These are phyloP conservation scores for Drosophila greeni DNA, from an alignment of 2,888 invertebrate genomes.

Conservation along the genomic window DNA sequence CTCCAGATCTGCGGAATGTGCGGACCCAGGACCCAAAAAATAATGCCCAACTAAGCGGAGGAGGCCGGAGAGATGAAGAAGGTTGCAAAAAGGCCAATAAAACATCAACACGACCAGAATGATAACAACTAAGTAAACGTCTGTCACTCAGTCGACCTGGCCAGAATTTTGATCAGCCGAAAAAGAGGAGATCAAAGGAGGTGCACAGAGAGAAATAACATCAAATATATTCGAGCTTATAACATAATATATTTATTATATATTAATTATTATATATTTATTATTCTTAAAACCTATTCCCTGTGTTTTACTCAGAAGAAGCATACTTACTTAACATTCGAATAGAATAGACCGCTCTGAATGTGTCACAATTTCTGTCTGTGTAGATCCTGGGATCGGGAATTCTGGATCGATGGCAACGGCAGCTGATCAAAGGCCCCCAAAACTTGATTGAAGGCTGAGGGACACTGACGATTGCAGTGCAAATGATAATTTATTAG, in stretches of 20 bases:
- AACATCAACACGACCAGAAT: slow-evolving; percentile 74
- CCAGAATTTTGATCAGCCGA: slow-evolving; percentile 70
- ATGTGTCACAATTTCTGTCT: not conserved
- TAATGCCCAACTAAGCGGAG: slow-evolving; percentile 26
- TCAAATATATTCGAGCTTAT: too few species aligned
- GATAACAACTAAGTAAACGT: slow-evolving; percentile 74
- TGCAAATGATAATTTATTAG: slow-evolving; percentile 75
- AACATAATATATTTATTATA: too few species aligned
- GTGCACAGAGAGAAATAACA: slow-evolving; percentile 1
- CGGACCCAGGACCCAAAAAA: slow-evolving; percentile 34
- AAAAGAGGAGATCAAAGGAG: slow-evolving; percentile 40
- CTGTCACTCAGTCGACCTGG: slow-evolving; percentile 66
- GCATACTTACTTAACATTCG: too few species aligned
- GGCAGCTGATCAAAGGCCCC: slow-evolving; percentile 70
- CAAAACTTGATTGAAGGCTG: slow-evolving; percentile 64
- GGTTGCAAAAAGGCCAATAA: slow-evolving; percentile 59
- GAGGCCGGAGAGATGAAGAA: slow-evolving; percentile 5
- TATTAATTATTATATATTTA: too few species aligned
- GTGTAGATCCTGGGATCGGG: slow-evolving; percentile 12
- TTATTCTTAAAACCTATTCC: too few species aligned
- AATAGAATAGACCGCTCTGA: not conserved
- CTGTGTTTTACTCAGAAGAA: too few species aligned
- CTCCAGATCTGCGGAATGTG: slow-evolving; percentile 49
- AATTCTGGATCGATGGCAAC: slow-evolving; percentile 34
- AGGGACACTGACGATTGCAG: slow-evolving; percentile 68